phyloP scores from a whole-genome alignment of 2,797 vertebrate species.

The Anabacerthia variegaticeps region DNA sequence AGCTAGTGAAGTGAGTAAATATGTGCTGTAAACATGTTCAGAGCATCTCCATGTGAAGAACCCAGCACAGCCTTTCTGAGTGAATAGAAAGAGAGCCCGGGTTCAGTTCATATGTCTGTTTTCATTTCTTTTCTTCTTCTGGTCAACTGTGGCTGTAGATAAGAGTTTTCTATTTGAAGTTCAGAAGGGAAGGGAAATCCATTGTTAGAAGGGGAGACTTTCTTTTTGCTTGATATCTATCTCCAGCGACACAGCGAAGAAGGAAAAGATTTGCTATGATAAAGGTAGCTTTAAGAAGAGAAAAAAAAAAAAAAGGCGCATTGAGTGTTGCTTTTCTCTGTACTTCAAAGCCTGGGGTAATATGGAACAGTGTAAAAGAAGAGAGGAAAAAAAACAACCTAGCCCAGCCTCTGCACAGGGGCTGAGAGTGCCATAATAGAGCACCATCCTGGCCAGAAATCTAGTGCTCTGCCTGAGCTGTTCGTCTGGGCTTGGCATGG shows the following conservation, averaged over 20 bases:
- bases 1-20: conserved; percentile 58
- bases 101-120: conserved; percentile 69
- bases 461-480: not conserved
- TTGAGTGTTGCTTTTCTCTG: conserved; percentile 70
- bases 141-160: conserved; percentile 75
- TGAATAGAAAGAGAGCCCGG: conserved; percentile 47
- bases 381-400: not conserved
- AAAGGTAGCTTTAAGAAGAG: conserved; percentile 62
- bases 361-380: conserved; percentile 60
- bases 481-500: not conserved
- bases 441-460: not conserved
- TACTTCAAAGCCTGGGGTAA: conserved; percentile 71
- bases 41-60: conserved; percentile 57
- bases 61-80: conserved; percentile 55
- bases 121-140: conserved; percentile 73
- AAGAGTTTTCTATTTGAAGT: conserved; percentile 76
- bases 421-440: conserved; percentile 1
- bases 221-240: conserved; percentile 73
- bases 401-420: not conserved
- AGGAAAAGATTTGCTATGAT: conserved; percentile 72
- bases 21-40: conserved; percentile 53
- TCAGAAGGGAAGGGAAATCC: conserved; percentile 75
- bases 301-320: conserved; percentile 36
- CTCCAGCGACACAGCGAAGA: conserved; percentile 59
- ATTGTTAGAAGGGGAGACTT: conserved; percentile 73